phyloP scores from a whole-genome alignment of 2,888 invertebrate species.

The Clostera curtula region DNA sequence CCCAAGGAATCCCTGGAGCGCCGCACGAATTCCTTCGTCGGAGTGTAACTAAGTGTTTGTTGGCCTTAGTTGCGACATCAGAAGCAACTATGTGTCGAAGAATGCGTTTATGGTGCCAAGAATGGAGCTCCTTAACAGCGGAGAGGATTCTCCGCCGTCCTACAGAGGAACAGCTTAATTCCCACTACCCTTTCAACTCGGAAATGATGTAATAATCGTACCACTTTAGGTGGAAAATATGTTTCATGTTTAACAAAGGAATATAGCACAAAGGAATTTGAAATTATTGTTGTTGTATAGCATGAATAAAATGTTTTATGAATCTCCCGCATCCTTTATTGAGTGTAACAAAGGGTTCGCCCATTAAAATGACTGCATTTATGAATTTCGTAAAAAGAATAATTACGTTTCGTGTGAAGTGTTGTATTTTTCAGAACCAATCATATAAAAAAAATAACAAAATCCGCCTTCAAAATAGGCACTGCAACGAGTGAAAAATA shows the following conservation, averaged over 20 bases:
- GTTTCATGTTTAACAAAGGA: neutral
- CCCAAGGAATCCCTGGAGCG: constrained; percentile 49
- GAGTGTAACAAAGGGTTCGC: no score
- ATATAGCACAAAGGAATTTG: no score
- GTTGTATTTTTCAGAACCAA: neutral
- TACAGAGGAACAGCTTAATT: constrained; percentile 29
- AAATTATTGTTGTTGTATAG: no score
- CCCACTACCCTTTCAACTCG: constrained; percentile 8
- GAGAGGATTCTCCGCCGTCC: constrained; percentile 25
- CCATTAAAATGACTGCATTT: no score
- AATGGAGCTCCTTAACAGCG: constrained; percentile 59
- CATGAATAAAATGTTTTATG: no score
- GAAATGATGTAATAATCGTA: constrained; percentile 5
- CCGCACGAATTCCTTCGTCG: constrained; percentile 54
- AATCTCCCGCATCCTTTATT: no score
- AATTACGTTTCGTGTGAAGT: neutral
- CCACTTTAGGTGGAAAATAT: constrained; percentile 2
- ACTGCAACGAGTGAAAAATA: no score
- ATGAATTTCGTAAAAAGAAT: neutral
- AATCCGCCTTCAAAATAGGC: no score
- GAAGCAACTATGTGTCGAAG: constrained; percentile 69
- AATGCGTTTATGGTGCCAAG: constrained; percentile 71
- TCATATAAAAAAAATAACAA: no score
- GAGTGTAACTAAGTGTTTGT: constrained; percentile 50
- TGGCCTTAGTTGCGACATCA: constrained; percentile 60